Base-by-base conservation (phyloP, 2,113 vertebrate genomes). In the Crotophaga sulcirostris region DNA sequence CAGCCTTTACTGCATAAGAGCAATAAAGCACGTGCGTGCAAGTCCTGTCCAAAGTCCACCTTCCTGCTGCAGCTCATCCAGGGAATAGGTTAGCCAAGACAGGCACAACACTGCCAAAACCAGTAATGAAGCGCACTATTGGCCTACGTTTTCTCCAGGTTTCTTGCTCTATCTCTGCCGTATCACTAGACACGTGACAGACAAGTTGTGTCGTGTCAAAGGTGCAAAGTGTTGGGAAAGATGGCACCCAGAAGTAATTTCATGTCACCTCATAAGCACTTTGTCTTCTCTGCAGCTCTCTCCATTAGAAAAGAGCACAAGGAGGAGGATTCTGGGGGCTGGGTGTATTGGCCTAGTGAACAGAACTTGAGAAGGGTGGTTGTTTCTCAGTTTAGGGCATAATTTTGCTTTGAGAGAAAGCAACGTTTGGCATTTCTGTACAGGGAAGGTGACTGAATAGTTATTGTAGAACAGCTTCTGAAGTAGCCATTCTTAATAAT, bases 361-460 rank as follows among this genome's bases (percentile, higher is more conserved):
- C 25, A 84, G 49, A 28, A 21, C 6, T 54, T 62, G n/a, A 54
- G 33, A 72, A n/a, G 55, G 4, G 10, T 14, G 38, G 13, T 7
- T 87, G 80, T 90, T 97, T 68, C 80, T 56, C 60, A 89, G 80
- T 74, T 91, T n/a, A 94, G 91, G 73, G 25, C 16, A 87, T n/a
- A 25, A 16, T 90, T 93, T 82, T 95, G 56, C 89, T 72, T 28
- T 3, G 44, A 84, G 80, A 78, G 73, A 92, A 82, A 29, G 73
- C 56, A 66, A 40, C 0, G 0, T 77, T 85, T 40, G 77, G 64
- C 31, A 47, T 81, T 96, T 92, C 59, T 92, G 72, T 92, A 8
- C 72, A 45, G 89, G 96, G 91, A 96, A 96, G 86, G 93, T 75
- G 86, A 34, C 83, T 93, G 72, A 96, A 93, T 96, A 9, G 89